phyloP scores from a whole-genome alignment of 2,797 vertebrate genomes.

The Falco cherrug region DNA sequence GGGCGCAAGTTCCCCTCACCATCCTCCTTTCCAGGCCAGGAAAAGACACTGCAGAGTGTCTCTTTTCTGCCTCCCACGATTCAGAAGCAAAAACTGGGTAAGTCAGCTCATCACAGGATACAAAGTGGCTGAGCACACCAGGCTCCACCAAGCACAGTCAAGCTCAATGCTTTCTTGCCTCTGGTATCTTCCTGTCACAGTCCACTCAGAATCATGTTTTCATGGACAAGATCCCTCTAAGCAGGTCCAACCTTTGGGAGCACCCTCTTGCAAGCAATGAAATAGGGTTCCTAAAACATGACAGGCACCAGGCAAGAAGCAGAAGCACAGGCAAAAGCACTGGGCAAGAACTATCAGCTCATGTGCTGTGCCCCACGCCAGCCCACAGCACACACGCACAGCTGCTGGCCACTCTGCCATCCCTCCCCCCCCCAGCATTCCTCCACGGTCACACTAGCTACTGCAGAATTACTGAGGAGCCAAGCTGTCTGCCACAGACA shows the following conservation, averaged over 20 bases:
- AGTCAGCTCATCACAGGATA: not conserved
- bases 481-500: slow-evolving; percentile 31
- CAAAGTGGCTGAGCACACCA: not conserved
- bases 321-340: not conserved
- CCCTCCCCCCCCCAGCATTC: not conserved
- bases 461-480: slow-evolving; percentile 61
- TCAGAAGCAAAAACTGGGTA: not conserved
- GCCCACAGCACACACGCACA: not conserved
- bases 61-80: not conserved
- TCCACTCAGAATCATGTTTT: not conserved
- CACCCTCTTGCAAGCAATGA: not conserved
- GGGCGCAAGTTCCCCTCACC: not conserved
- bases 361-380: not conserved
- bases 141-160: not conserved
- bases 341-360: not conserved
- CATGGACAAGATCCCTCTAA: not conserved
- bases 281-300: not conserved
- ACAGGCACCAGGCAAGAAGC: not conserved
- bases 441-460: slow-evolving; percentile 39
- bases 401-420: not conserved
- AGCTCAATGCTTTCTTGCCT: not conserved
- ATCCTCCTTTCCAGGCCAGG: not conserved
- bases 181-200: not conserved
- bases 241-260: not conserved
- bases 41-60: not conserved